Percentiles rank a stretch among this genome's conserved stretches.
These are phyloP conservation scores for Hormiphora californensis DNA, from an alignment of 37 sponge, comb jelly and placozoan species.

Conservation along the genomic window DNA sequence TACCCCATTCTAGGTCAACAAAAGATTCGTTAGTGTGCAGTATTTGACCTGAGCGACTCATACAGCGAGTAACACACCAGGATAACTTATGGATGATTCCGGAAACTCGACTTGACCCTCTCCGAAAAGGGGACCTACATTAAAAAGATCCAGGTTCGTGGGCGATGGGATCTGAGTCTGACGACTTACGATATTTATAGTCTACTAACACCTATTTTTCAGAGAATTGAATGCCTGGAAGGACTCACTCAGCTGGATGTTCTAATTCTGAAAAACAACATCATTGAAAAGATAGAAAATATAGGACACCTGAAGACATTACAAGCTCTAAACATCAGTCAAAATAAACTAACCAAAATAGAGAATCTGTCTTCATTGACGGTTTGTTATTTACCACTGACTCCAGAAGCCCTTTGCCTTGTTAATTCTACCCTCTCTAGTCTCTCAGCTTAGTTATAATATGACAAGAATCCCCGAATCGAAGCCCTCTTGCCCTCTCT, in stretches of 20 bases:
- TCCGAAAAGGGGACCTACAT: not conserved
- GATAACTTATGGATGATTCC: slow-evolving; percentile 15
- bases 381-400: no score
- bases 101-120: not conserved
- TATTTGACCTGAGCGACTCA: slow-evolving; percentile 35
- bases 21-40: no score
- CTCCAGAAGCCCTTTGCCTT: no score
- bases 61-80: not conserved
- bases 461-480: no score
- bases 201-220: not conserved
- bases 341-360: not conserved
- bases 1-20: no score
- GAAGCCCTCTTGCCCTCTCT: no score
- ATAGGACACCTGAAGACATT: slow-evolving; percentile 3
- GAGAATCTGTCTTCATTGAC: slow-evolving; percentile 31
- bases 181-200: no score
- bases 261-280: slow-evolving; percentile 28
- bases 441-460: no score
- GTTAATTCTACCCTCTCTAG: no score
- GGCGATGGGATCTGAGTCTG: no score
- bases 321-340: not conserved
- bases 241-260: not conserved
- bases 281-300: slow-evolving; percentile 52
- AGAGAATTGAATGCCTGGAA: slow-evolving; percentile 54
- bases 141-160: slow-evolving; percentile 24